Evolutionary conservation across 1,140 invertebrate species (phyloP).

Genomic region (Himalopsyche phryganea): DNA sequence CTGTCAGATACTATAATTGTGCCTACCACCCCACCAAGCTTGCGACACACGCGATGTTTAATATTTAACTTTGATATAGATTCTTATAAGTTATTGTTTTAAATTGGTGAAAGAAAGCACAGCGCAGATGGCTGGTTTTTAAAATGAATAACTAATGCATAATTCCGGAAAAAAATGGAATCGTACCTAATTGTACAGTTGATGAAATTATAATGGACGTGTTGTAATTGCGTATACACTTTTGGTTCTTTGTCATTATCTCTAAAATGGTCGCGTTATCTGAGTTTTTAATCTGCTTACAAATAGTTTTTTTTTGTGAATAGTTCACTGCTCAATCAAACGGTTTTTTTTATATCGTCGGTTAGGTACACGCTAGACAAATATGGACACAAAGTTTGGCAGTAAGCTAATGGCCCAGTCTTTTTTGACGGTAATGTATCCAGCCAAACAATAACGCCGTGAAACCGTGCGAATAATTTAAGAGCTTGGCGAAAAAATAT

Average conservation of each 20-base stretch:
- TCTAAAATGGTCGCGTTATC: slow-evolving; percentile 31
- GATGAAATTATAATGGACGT: slow-evolving; percentile 35
- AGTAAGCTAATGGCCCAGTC: slow-evolving; percentile 9
- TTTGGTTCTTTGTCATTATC: slow-evolving; percentile 32
- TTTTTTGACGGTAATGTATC: slow-evolving; percentile 3
- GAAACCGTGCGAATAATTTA: slow-evolving; percentile 7
- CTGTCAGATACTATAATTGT: too few relatives aligned
- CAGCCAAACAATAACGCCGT: slow-evolving; percentile 1
- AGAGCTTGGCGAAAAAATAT: too few relatives aligned
- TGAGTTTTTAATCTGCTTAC: slow-evolving; percentile 26
- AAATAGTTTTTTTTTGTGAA: slow-evolving; percentile 22
- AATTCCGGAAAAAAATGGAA: too few relatives aligned
- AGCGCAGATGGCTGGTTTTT: too few relatives aligned
- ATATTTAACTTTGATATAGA: too few relatives aligned
- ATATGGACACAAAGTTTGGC: not conserved
- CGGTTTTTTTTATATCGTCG: not conserved
- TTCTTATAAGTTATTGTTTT: too few relatives aligned
- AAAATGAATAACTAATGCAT: too few relatives aligned
- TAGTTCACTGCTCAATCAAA: slow-evolving; percentile 14
- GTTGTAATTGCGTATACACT: slow-evolving; percentile 31
- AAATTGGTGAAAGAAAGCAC: too few relatives aligned
- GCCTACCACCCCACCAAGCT: too few relatives aligned
- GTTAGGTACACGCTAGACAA: not conserved
- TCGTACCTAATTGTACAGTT: slow-evolving; percentile 23
- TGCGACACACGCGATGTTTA: too few relatives aligned